Base-by-base conservation (phyloP, 2,113 vertebrate species). In the Ceyx cyanopectus region DNA sequence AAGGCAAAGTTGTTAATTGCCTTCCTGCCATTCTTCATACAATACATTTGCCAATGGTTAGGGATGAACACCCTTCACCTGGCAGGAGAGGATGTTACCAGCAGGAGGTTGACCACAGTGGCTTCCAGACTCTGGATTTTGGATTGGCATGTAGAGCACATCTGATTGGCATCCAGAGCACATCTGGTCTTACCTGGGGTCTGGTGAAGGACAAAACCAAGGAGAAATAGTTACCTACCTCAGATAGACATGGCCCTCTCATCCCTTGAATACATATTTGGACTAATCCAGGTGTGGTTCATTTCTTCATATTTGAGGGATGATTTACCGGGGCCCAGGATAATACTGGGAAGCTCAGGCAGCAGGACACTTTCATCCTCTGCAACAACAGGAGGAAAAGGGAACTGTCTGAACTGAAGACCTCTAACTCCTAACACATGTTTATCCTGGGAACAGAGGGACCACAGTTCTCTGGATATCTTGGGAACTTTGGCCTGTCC, bases 161-260 rank as follows among this genome's bases (percentile, higher is more conserved):
- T 18, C 16, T 50, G 48, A 22, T 69, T 30, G 62, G 30, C 46
- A 48, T 58, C 29, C 32, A 68, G 63, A 72, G 40, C 76, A 66
- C 9, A 10, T 12, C 24, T 11, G 10, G 5, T n/a, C 50, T 82
- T 72, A 56, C 48, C 61, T 32, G 30, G 19, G 27, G 22, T 61
- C 17, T 54, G 69, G 32, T 22, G 27, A 93, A 83, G 32, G 62
- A 65, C 12, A 24, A 89, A 70, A 46, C 4, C 0, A 0, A 73
- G 46, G 14, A 37, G 37, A n/a, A 91, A 72, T 14, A n/a, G 13
- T 15, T 12, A 57, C 22, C 45, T 12, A 34, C 6, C 17, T 40
- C 75, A 40, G 22, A 40, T 20, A 30, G 17, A 20, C n/a, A 79
- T 0, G 0, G 5, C 19, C 18, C 19, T 40, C 23, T 73, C 0